Percentiles rank a stretch among this genome's conserved stretches.
phyloP scores from a whole-genome alignment of 2,113 vertebrate genomes.

The Ivindomyrus marchei region DNA sequence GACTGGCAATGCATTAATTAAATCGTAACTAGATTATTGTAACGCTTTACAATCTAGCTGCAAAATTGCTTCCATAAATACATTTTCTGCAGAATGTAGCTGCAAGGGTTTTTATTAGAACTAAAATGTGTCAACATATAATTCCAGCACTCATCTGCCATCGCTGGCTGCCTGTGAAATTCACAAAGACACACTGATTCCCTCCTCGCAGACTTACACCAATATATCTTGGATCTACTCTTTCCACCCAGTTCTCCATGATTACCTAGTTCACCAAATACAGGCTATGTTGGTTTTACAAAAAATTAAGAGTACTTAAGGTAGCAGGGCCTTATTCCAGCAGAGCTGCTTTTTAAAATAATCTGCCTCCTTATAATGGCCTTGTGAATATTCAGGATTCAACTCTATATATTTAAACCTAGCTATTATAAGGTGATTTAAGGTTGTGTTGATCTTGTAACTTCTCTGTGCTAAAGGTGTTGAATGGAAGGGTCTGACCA shows the following conservation, averaged over 20 bases:
- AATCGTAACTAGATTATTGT: not conserved
- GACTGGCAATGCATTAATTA: not conserved
- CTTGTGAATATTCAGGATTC: not conserved
- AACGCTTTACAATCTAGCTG: not conserved
- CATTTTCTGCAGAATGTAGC: not conserved
- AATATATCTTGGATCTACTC: not conserved
- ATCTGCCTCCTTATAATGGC: not conserved
- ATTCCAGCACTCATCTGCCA: not conserved
- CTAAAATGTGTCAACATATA: not conserved
- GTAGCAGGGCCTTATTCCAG: not conserved
- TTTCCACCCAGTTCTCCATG: not conserved
- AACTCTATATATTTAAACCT: not conserved
- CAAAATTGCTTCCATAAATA: conserved; percentile 9
- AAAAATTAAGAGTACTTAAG: not conserved
- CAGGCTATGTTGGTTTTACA: not conserved
- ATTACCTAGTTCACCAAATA: not conserved
- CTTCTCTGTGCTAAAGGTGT: not conserved
- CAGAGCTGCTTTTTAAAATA: not conserved
- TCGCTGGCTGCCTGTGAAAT: not conserved
- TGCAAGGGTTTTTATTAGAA: conserved; percentile 2
- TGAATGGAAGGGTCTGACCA: not conserved
- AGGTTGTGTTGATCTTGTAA: not conserved
- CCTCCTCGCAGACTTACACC: not conserved
- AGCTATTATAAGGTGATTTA: not conserved
- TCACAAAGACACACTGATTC: not conserved